phyloP scores from a whole-genome alignment of 2,113 vertebrate genomes.

The Catharus bicknelli region DNA sequence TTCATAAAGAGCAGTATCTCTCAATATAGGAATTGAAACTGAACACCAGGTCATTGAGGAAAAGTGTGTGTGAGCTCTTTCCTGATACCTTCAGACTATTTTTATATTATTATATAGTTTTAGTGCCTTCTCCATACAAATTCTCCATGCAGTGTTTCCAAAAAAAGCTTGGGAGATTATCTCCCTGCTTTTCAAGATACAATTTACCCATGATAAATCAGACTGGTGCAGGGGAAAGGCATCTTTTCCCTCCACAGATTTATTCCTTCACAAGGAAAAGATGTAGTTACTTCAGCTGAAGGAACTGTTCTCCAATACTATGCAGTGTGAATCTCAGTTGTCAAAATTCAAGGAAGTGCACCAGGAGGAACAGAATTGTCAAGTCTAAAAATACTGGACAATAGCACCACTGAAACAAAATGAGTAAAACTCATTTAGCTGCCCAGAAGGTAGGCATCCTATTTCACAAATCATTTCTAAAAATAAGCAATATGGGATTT shows the following conservation, averaged over 20 bases:
- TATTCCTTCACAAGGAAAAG: neutral
- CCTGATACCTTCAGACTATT: neutral
- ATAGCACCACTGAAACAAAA: neutral
- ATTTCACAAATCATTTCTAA: neutral
- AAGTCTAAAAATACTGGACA: neutral
- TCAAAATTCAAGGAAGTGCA: neutral
- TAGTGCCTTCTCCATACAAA: neutral
- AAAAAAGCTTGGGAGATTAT: neutral
- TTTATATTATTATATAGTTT: neutral
- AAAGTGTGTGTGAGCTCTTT: neutral
- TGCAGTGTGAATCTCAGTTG: neutral
- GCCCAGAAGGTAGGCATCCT: neutral
- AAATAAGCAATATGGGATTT: neutral
- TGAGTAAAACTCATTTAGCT: neutral
- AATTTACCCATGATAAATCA: neutral
- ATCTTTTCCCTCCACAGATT: neutral
- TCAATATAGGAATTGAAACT: neutral
- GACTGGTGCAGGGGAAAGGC: neutral
- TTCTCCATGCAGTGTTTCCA: neutral
- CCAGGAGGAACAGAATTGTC: neutral
- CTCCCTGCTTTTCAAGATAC: neutral
- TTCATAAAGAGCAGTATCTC: neutral
- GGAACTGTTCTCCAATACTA: neutral
- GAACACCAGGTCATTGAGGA: neutral
- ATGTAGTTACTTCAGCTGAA: neutral